Conservation (phyloP, 2,113 vertebrate species). For the Nyctereutes procyonoides region DNA sequence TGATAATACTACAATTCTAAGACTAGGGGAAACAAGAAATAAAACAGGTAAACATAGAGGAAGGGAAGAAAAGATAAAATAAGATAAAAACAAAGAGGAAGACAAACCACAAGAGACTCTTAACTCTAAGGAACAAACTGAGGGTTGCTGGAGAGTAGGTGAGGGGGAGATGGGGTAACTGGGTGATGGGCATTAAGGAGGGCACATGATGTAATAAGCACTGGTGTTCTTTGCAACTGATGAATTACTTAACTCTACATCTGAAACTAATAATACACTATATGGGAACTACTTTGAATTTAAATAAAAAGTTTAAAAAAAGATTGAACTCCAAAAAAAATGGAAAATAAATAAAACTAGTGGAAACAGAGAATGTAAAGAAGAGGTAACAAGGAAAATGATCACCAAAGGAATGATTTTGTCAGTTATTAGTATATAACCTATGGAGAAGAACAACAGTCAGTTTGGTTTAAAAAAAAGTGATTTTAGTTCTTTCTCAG, state of each 20-base stretch:
- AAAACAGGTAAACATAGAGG: not conserved
- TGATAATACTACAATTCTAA: not conserved
- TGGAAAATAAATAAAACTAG: not conserved
- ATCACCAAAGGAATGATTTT: not conserved
- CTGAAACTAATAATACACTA: not conserved
- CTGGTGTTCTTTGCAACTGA: not conserved
- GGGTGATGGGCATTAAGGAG: not conserved
- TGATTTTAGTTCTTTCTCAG: not conserved
- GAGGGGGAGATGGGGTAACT: accelerated
- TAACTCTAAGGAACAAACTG: not conserved
- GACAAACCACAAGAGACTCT: not conserved
- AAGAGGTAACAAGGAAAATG: not conserved
- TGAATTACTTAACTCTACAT: not conserved
- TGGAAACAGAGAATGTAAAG: not conserved
- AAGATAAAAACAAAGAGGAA: not conserved
- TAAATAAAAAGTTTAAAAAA: not conserved
- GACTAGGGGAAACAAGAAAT: not conserved
- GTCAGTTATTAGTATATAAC: not conserved
- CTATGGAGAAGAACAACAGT: not conserved
- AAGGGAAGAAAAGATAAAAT: not conserved
- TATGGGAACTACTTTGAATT: not conserved
- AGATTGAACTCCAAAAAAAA: not conserved
- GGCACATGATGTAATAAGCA: not conserved
- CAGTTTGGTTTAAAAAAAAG: not conserved
- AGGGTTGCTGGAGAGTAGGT: not conserved